phyloP scores from a whole-genome alignment of 2,797 vertebrate genomes.

The Acestrorhynchus altus region DNA sequence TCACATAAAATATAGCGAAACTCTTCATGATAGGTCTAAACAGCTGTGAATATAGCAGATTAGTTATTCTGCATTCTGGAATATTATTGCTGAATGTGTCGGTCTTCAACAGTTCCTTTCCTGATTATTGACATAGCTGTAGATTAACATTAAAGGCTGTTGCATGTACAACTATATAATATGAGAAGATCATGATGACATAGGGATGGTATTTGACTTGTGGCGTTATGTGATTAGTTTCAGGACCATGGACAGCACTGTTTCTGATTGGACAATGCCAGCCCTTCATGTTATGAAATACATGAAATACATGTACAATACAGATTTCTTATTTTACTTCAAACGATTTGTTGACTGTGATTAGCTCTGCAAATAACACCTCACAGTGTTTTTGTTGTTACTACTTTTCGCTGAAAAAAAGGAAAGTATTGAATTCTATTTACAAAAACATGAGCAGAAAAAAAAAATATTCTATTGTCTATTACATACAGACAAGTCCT shows the following conservation, averaged over 20 bases:
- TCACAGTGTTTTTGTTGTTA: slow-evolving; percentile 26
- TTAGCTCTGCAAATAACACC: neutral
- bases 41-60: neutral
- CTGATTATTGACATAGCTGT: neutral
- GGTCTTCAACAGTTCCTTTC: neutral
- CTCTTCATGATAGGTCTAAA: neutral
- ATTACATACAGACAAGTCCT: too few relatives aligned
- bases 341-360: neutral
- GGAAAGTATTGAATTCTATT: neutral
- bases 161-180: neutral
- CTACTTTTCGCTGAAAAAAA: slow-evolving; percentile 18
- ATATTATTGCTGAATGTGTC: too few relatives aligned
- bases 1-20: slow-evolving; percentile 20
- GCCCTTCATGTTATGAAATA: slow-evolving; percentile 41
- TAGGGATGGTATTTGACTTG: slow-evolving; percentile 34
- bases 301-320: too few relatives aligned
- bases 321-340: neutral
- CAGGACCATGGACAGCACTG: slow-evolving; percentile 62
- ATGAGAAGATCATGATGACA: neutral
- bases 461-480: too few relatives aligned
- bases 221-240: slow-evolving; percentile 55
- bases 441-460: too few relatives aligned
- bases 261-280: slow-evolving; percentile 46
- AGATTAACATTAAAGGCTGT: neutral
- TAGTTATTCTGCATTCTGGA: neutral